A percentile compares a stretch with the other conserved stretches of the same genome.
These are phyloP conservation scores for Bombus superbus DNA, from an alignment of 1,140 invertebrate genomes.

Conservation along the genomic window DNA sequence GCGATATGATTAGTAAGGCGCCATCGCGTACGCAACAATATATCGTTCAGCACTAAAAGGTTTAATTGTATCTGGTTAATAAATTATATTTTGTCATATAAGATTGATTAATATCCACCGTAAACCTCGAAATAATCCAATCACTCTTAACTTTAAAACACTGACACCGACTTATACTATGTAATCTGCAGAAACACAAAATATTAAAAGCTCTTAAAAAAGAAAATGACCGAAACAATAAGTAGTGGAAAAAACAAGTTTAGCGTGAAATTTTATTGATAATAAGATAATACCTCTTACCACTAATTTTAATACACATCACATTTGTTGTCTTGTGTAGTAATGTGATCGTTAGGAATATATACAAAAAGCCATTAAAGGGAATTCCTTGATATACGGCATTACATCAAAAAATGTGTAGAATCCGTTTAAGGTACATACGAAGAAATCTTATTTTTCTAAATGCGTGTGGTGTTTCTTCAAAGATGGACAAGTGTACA, in stretches of 20 bases:
- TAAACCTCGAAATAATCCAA: too few species aligned
- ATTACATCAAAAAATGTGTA: conserved; percentile 74
- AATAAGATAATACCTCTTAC: conserved; percentile 76
- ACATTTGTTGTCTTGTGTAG: conserved; percentile 71
- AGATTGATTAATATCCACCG: too few species aligned
- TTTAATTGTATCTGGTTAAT: too few species aligned
- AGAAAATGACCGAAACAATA: neutral
- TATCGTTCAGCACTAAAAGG: too few species aligned
- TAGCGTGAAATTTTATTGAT: conserved; percentile 75
- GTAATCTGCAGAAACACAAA: too few species aligned
- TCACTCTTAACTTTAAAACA: too few species aligned
- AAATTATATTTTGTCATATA: too few species aligned
- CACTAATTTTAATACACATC: conserved; percentile 81
- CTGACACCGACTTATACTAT: too few species aligned
- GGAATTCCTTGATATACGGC: conserved; percentile 74
- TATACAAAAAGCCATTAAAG: conserved; percentile 81
- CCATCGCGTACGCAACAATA: too few species aligned
- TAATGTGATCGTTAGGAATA: conserved; percentile 77
- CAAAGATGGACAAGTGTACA: conserved; percentile 34
- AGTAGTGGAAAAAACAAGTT: neutral
- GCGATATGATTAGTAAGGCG: too few species aligned
- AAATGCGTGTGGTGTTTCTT: conserved; percentile 52
- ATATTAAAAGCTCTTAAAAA: neutral
- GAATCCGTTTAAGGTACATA: conserved; percentile 64
- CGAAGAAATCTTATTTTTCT: conserved; percentile 63